phyloP scores from a whole-genome alignment of 2,797 vertebrate species.

The Sibirionetta formosa region DNA sequence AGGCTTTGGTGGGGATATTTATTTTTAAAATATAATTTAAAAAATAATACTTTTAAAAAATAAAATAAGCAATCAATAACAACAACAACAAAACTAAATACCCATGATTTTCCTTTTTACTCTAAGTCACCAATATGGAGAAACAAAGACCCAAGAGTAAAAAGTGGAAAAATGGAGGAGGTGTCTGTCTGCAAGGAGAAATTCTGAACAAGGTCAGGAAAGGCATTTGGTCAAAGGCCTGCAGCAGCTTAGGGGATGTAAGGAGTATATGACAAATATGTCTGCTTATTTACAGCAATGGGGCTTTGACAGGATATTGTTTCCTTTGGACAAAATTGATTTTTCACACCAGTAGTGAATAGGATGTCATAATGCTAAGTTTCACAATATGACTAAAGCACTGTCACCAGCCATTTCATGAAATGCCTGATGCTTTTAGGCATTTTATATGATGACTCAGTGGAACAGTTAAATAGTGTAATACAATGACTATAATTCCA shows the following conservation, averaged over 20 bases:
- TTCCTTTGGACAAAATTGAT: conserved; percentile 6
- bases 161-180: neutral
- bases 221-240: neutral
- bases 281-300: conserved; percentile 37
- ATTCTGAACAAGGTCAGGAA: neutral
- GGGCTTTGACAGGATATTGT: conserved; percentile 10
- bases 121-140: neutral
- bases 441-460: conserved; percentile 3
- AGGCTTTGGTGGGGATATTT: no score
- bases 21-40: no score
- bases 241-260: neutral
- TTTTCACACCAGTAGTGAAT: conserved; percentile 28
- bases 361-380: conserved; percentile 16
- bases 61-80: neutral
- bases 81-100: neutral
- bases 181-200: neutral
- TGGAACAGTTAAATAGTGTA: conserved; percentile 41
- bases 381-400: conserved; percentile 10
- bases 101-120: neutral
- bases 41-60: neutral
- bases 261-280: neutral
- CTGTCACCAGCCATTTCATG: conserved; percentile 18
- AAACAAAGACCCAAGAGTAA: neutral
- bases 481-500: conserved; percentile 54
- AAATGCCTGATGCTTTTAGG: conserved; percentile 24